Evolutionary conservation across 2,888 invertebrate species (phyloP), one percentile per base, ranked within the genome.

Genomic region (Sarcophaga variegata): DNA sequence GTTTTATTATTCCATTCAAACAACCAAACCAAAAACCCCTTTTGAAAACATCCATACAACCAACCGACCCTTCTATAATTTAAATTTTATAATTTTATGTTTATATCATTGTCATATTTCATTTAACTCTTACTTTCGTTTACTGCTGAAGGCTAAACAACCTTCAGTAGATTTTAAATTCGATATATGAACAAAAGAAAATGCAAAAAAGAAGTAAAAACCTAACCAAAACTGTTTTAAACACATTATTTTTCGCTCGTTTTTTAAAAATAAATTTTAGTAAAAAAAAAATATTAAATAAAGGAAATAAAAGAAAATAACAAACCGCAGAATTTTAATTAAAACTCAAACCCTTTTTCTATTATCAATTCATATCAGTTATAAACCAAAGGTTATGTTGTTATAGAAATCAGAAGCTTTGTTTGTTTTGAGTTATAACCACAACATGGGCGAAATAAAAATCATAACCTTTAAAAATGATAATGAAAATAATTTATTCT

Each of bases 141-240:
- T 20, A 67, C 63, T 47, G 54, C 60, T 45, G 70, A 66, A 63
- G 49, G 10, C 64, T 71, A 59, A 62, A 27, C 67, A 37, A 37
- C 37, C 67, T 20, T 67, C 49, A 75, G 54, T 17, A 37, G n/a
- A 22, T 76, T 74, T 14, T 62, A 63, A 74, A 49, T 69, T 64
- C 71, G 20, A 70, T 27, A 27, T 80, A 67, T 25, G 59, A 74
- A 60, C 60, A 69, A 70, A 70, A 60, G 10, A 78, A 69, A 47
- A 69, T 47, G 10, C 49, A 27, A 49, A 64, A 64, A 64, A 27
- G 11, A 54, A 45, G 14, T 70, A 76, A 22, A 74, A 62, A 59
- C 47, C 37, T 86, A 80, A 83, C 84, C 84, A 87, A 83, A 87
- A 67, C 77, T 80, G 85, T 81, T 85, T 45, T 74, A 83, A 83